Base-by-base conservation (phyloP, 2,113 vertebrate genomes). In the Agapornis roseicollis region DNA sequence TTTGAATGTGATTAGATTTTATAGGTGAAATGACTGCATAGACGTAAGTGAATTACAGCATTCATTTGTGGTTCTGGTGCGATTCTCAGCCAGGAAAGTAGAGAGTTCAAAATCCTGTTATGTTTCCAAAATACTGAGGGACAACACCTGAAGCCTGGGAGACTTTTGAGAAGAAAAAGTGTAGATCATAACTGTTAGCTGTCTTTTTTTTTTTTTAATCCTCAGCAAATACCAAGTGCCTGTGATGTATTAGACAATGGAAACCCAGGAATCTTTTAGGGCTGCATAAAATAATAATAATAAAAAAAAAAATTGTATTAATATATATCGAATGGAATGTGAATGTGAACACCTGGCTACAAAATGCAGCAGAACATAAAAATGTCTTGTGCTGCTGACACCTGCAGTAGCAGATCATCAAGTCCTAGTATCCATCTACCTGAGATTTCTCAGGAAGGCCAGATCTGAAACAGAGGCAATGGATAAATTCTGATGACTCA, bases 1-100 rank as follows among this genome's bases (percentile, higher is more conserved):
- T 63, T 55, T 74, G 55, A 7, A 74, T 63, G 16, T 52, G 37
- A 42, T 71, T 66, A 58, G 56, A 79, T 85, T 79, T 70, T 82
- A 35, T 44, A 2, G 0, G 12, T 70, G 7, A 85, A 81, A 39
- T 52, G 1, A 25, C 23, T 58, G 9, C 0, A 1, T 17, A 39
- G n/a, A 78, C 61, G 29, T 39, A 81, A 84, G n/a, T 17, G 18
- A 66, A 41, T 27, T 49, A 17, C 9, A 49, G 15, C 6, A 6
- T 63, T 63, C 3, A 41, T 50, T 78, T 77, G 12, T 35, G 85
- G 8, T 56, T 70, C 1, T 8, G 10, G 17, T 73, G 3, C 9
- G 39, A 66, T 70, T 61, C 39, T 56, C 17, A 70, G 13, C 18
- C 10, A 47, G 37, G 27, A 79, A 84, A 74, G 7, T 4, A 84